phyloP scores from a whole-genome alignment of 2,888 invertebrate genomes.

The Bombylius discolor region DNA sequence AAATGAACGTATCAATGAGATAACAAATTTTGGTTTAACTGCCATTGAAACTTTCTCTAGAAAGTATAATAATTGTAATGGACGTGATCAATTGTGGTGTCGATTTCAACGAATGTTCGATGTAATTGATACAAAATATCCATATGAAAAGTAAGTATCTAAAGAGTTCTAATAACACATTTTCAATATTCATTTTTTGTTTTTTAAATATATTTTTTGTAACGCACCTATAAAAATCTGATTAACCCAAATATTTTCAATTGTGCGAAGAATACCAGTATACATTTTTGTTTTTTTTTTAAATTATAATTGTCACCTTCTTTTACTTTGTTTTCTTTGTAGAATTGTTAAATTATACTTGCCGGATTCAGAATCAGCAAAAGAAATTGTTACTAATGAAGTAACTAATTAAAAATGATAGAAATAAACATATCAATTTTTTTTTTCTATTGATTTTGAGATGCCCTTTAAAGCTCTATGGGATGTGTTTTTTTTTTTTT shows the following conservation, averaged over 20 bases:
- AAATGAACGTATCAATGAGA: slow-evolving; percentile 38
- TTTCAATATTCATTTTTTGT: no score
- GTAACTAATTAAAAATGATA: neutral
- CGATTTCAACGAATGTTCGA: slow-evolving; percentile 12
- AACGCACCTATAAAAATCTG: neutral
- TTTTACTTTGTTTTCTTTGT: neutral
- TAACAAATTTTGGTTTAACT: slow-evolving; percentile 38
- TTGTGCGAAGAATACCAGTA: neutral
- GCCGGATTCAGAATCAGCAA: neutral
- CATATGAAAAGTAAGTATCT: slow-evolving; percentile 12
- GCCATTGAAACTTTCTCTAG: slow-evolving; percentile 16
- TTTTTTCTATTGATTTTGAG: no score
- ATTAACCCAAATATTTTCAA: neutral
- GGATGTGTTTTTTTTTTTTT: no score
- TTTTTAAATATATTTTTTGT: no score
- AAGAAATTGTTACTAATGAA: neutral
- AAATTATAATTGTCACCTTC: neutral
- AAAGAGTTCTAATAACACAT: neutral
- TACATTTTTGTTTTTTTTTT: neutral
- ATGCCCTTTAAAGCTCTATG: no score
- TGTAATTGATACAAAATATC: slow-evolving; percentile 12
- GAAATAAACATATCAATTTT: no score
- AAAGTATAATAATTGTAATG: slow-evolving; percentile 11
- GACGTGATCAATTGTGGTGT: slow-evolving; percentile 14
- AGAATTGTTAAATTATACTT: slow-evolving; percentile 7